A percentile compares a stretch with the other conserved stretches of the same genome.
These are phyloP conservation scores for Aphelenchoides besseyi DNA, from an alignment of 1,140 invertebrate genomes.

Conservation along the genomic window DNA sequence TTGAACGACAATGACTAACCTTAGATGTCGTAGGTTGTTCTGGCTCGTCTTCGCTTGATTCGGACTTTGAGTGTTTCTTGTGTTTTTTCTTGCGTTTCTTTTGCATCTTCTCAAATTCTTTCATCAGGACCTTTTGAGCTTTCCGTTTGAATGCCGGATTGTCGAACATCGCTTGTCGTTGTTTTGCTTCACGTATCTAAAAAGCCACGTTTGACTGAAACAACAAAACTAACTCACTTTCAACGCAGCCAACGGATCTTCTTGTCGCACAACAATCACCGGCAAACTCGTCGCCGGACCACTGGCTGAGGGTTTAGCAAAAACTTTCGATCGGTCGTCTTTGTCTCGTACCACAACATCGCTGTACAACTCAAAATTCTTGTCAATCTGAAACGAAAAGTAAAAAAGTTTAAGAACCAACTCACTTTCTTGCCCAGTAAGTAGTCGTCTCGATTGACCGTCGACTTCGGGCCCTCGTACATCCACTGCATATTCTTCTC, in stretches of 20 bases:
- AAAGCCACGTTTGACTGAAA: conserved; percentile 21
- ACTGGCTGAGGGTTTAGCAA: conserved; percentile 19
- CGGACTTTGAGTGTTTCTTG: conserved; percentile 26
- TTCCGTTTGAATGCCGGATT: conserved; percentile 46
- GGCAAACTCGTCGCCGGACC: conserved; percentile 19
- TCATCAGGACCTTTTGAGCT: conserved; percentile 30
- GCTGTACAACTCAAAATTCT: conserved; percentile 49
- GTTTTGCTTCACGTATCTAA: conserved; percentile 45
- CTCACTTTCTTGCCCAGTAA: conserved; percentile 48
- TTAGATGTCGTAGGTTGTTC: not conserved
- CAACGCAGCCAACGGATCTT: conserved; percentile 45
- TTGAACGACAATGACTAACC: not conserved
- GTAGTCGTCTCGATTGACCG: conserved; percentile 49
- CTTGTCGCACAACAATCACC: conserved; percentile 37
- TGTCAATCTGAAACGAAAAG: conserved; percentile 44
- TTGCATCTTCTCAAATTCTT: conserved; percentile 44
- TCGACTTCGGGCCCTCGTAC: conserved; percentile 49
- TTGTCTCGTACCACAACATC: conserved; percentile 46
- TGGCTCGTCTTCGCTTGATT: not conserved
- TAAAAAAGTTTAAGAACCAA: conserved; percentile 23
- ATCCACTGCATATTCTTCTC: conserved; percentile 42
- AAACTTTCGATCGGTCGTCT: conserved; percentile 32
- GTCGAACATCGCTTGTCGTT: conserved; percentile 33
- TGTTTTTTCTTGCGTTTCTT: conserved; percentile 40
- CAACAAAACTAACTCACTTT: conserved; percentile 38